Conservation (phyloP, 2,113 vertebrate genomes). For the Silurus glanis region DNA sequence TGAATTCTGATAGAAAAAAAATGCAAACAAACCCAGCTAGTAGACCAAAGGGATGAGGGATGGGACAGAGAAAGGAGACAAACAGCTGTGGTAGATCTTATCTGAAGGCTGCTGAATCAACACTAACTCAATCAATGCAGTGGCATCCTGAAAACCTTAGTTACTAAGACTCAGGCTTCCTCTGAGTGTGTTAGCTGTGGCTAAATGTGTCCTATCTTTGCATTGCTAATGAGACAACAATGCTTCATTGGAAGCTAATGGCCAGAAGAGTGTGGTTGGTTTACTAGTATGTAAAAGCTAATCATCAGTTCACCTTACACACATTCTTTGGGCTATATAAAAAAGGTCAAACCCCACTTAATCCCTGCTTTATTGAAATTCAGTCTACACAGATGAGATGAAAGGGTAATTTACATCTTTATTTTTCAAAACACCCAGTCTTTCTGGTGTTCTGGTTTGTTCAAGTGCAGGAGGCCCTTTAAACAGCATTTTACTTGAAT, state of each 20-base stretch:
- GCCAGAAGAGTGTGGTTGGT: neutral
- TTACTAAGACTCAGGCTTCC: neutral
- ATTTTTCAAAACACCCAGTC: neutral
- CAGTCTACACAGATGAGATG: neutral
- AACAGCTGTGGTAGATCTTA: conserved; percentile 39
- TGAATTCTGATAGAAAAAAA: neutral
- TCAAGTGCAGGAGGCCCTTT: neutral
- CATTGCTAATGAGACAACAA: conserved; percentile 14
- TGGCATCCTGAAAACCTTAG: conserved; percentile 23
- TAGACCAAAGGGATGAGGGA: conserved; percentile 6
- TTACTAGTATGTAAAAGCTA: neutral
- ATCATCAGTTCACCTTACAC: neutral
- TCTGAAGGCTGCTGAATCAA: conserved; percentile 38
- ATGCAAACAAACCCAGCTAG: neutral
- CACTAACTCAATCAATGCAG: conserved; percentile 32
- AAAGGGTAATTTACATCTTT: neutral
- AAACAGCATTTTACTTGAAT: neutral
- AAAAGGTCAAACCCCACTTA: neutral
- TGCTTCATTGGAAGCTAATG: neutral
- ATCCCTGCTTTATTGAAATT: neutral
- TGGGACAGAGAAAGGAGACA: neutral
- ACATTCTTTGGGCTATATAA: neutral
- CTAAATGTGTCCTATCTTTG: conserved; percentile 23
- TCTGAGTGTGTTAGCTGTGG: neutral
- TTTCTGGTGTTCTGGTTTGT: neutral